Conservation (phyloP, 2,113 vertebrate genomes). For the Lepidothrix coronata region DNA sequence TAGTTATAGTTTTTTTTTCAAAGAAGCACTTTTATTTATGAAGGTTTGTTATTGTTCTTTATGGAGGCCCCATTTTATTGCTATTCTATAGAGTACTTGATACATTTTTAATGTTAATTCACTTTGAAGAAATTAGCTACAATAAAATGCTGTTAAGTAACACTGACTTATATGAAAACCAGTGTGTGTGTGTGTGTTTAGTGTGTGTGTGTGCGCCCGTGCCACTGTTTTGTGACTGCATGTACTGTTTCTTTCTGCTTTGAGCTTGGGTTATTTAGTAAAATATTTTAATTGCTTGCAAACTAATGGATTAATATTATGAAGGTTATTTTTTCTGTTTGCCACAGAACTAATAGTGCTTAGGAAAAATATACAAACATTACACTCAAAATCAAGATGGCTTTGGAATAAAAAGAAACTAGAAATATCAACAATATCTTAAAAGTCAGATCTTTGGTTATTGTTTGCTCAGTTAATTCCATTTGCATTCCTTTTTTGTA, state of each 20-base stretch:
- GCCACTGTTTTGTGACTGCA: background rate
- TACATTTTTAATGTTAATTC: conserved; percentile 18
- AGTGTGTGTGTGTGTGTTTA: too few relatives aligned
- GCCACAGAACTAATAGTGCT: background rate
- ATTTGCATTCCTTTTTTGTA: background rate
- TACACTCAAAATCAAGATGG: background rate
- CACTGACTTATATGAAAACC: background rate
- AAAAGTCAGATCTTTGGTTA: background rate
- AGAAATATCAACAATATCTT: background rate
- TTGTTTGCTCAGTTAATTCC: background rate
- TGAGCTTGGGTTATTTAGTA: background rate
- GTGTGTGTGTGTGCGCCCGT: too few relatives aligned
- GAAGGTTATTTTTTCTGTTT: background rate
- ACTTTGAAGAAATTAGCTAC: background rate
- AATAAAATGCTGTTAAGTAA: background rate
- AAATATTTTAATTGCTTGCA: background rate
- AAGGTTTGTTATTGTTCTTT: background rate
- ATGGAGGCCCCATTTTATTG: background rate
- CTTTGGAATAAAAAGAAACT: background rate
- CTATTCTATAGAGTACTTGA: background rate
- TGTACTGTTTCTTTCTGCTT: background rate
- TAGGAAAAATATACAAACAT: background rate
- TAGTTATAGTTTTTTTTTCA: background rate
- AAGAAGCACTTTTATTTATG: background rate
- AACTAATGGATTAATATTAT: background rate